These are phyloP conservation scores for Lucilia cuprina DNA, from an alignment of 1,140 invertebrate genomes.

Conservation along the genomic window DNA sequence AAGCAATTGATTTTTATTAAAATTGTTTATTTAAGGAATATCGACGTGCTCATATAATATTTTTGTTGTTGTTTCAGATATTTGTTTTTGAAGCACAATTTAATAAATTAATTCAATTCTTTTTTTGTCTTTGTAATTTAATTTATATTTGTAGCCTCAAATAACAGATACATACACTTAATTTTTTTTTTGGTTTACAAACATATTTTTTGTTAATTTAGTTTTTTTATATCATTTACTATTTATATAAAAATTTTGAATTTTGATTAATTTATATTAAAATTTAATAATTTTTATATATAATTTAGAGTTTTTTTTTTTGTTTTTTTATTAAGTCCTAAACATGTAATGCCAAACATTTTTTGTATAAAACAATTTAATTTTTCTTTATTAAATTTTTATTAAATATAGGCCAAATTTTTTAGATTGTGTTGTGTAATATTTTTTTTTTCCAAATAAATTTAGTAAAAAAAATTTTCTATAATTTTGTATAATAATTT, in stretches of 20 bases:
- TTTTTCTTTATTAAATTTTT: background rate
- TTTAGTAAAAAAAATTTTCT: background rate
- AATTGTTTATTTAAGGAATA: slow-evolving; percentile 40
- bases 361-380: background rate
- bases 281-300: slow-evolving; percentile 9
- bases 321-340: background rate
- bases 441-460: background rate
- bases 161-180: slow-evolving; percentile 37
- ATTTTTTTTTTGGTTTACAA: slow-evolving; percentile 24
- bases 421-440: background rate
- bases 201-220: slow-evolving; percentile 29
- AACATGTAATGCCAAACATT: background rate
- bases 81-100: slow-evolving; percentile 15
- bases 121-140: background rate
- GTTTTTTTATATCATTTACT: slow-evolving; percentile 15
- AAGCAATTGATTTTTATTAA: slow-evolving; percentile 35
- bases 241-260: slow-evolving; percentile 36
- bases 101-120: background rate
- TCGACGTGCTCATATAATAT: slow-evolving; percentile 40
- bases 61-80: background rate
- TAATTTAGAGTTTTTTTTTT: background rate
- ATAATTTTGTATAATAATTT: background rate
- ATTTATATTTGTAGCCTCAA: slow-evolving; percentile 28
- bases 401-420: background rate
- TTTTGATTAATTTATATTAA: slow-evolving; percentile 32